phyloP scores from a whole-genome alignment of 1,140 invertebrate species.

The Habropoda laboriosa region DNA sequence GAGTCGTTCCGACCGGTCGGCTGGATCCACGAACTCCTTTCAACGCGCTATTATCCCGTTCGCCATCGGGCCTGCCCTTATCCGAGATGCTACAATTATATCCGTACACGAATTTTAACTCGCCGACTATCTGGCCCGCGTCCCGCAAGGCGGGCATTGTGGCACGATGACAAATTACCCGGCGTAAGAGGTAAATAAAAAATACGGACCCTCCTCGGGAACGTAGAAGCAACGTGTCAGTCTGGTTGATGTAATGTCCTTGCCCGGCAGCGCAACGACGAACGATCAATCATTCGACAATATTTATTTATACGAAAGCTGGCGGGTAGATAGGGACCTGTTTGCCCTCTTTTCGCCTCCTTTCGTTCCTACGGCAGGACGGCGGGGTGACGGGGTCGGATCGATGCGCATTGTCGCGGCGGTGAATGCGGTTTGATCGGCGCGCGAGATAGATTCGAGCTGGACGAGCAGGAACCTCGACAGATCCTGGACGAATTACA shows the following conservation, averaged over 20 bases:
- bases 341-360: constrained; percentile 38
- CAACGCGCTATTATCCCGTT: not conserved
- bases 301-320: constrained; percentile 74
- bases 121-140: constrained; percentile 50
- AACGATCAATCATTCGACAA: constrained; percentile 72
- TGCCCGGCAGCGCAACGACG: constrained; percentile 51
- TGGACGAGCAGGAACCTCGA: constrained; percentile 7
- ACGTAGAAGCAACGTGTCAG: constrained; percentile 42
- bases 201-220: constrained; percentile 47
- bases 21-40: not conserved
- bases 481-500: not conserved
- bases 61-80: constrained; percentile 26
- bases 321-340: constrained; percentile 44
- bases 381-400: constrained; percentile 12
- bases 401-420: constrained; percentile 55
- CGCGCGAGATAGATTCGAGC: constrained; percentile 49
- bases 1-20: not conserved
- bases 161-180: constrained; percentile 71
- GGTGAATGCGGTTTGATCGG: constrained; percentile 55
- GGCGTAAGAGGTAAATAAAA: constrained; percentile 64
- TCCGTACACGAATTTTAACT: constrained; percentile 67
- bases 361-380: not conserved
- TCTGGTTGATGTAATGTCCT: constrained; percentile 64
- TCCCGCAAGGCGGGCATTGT: constrained; percentile 62
- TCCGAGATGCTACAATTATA: constrained; percentile 57